Evolutionary conservation across 2,113 vertebrate species (phyloP).

Genomic region (Leptosomus discolor): DNA sequence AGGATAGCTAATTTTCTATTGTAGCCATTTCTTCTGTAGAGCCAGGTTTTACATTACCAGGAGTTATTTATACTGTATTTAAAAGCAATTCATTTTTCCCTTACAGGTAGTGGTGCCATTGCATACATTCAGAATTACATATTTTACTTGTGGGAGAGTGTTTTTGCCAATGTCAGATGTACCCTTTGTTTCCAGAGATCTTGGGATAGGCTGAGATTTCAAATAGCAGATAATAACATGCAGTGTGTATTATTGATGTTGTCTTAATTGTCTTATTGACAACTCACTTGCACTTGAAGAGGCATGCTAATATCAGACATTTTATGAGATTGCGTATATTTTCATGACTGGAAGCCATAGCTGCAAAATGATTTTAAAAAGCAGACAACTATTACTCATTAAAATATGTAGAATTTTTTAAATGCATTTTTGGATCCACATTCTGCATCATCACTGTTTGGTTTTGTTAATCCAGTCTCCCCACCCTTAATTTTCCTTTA

Average conservation of each 20-base stretch:
- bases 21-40: neutral
- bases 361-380: conserved; percentile 54
- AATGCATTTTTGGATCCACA: neutral
- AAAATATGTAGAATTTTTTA: neutral
- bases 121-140: neutral
- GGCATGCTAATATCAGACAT: conserved; percentile 74
- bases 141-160: conserved; percentile 16
- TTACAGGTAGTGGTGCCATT: neutral
- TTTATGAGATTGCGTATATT: conserved; percentile 71
- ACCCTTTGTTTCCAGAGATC: conserved; percentile 69
- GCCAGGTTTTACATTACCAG: neutral
- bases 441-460: neutral
- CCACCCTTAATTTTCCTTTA: neutral
- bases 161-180: conserved; percentile 25
- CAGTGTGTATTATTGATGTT: conserved; percentile 75
- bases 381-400: neutral
- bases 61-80: conserved; percentile 33
- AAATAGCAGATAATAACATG: conserved; percentile 69
- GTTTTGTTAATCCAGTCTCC: neutral
- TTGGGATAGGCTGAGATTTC: conserved; percentile 66
- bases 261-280: conserved; percentile 83
- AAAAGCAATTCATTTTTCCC: neutral
- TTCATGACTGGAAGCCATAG: conserved; percentile 65
- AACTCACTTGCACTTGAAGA: conserved; percentile 76
- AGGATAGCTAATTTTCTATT: conserved; percentile 67